Evolutionary conservation across 2,888 invertebrate species (phyloP).

Genomic region (Drosophila nr. perissopoda): DNA sequence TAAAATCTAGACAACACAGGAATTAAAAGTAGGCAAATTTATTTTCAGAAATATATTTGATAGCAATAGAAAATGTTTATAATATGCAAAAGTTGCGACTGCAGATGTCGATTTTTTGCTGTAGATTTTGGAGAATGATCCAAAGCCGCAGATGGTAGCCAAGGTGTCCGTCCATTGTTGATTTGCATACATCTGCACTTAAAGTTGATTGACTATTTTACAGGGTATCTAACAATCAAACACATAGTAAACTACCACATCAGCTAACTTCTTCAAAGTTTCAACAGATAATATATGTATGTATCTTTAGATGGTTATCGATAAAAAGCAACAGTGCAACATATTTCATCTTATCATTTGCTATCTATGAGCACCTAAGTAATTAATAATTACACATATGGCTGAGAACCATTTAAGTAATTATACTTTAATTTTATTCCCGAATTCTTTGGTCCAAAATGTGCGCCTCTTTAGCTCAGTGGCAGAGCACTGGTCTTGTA

Average conservation of each 20-base stretch:
- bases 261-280: background rate
- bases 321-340: background rate
- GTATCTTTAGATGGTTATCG: background rate
- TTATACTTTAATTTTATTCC: background rate
- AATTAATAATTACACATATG: background rate
- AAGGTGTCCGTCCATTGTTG: background rate
- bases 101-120: background rate
- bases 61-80: background rate
- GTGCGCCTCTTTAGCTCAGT: constrained; percentile 93
- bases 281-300: background rate
- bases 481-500: constrained; percentile 96
- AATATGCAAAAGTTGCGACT: too few relatives aligned
- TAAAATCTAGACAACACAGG: background rate
- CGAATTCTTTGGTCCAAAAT: rapidly evolving
- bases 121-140: background rate
- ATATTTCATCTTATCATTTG: background rate
- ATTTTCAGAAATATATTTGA: background rate
- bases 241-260: background rate
- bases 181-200: background rate
- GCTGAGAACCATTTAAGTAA: background rate
- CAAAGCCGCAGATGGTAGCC: background rate
- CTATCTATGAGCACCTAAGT: constrained; percentile 10
- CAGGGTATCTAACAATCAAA: background rate
- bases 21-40: too few relatives aligned
- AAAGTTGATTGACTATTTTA: background rate